Conservation (phyloP, 2,113 vertebrate genomes). For the Eulemur rufifrons region DNA sequence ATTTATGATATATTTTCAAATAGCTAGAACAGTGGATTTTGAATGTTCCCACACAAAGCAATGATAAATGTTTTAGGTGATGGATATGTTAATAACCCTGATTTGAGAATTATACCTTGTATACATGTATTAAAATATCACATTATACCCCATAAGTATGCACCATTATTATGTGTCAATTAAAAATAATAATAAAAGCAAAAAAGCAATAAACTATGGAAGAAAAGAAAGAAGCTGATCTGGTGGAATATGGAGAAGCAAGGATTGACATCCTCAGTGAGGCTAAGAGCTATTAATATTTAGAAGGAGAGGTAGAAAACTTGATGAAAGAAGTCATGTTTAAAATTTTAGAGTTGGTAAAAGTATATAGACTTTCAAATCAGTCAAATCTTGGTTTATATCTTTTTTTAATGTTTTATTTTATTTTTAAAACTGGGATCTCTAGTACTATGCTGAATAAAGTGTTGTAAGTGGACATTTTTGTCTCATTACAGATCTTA, state of each 20-base stretch:
- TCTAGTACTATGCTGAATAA: background rate
- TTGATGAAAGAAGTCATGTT: background rate
- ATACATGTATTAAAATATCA: background rate
- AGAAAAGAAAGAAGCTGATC: background rate
- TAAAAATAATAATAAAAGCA: background rate
- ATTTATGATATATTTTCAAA: background rate
- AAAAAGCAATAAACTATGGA: background rate
- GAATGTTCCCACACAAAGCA: background rate
- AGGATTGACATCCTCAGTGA: background rate
- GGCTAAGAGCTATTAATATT: background rate
- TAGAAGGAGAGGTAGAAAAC: background rate
- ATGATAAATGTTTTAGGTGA: background rate
- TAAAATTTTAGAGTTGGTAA: background rate
- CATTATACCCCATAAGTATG: background rate
- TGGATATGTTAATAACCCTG: background rate
- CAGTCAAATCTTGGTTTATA: background rate
- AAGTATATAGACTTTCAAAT: background rate
- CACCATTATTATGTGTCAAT: background rate
- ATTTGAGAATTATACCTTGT: background rate
- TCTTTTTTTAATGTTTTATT: background rate
- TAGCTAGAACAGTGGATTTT: background rate
- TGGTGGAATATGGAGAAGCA: background rate
- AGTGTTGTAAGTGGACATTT: background rate
- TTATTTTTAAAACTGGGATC: background rate
- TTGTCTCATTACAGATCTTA: background rate